Evolutionary conservation across 2,113 vertebrate genomes (phyloP).

Genomic region (Fukomys damarensis): DNA sequence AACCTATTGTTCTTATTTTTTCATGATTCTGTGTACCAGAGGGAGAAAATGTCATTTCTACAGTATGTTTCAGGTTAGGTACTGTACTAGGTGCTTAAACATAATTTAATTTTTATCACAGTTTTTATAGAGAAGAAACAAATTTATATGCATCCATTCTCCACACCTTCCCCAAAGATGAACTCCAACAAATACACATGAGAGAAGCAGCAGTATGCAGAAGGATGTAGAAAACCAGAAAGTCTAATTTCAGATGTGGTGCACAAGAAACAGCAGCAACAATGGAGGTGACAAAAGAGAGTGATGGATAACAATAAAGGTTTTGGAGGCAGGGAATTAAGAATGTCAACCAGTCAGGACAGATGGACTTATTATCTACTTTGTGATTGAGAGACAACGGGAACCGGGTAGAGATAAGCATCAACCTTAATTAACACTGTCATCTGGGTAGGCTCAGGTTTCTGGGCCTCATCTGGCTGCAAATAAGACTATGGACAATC

Average conservation of each 20-base stretch:
- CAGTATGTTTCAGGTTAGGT: not conserved
- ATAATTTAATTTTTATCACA: not conserved
- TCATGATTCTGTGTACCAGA: not conserved
- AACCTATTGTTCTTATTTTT: constrained; percentile 12
- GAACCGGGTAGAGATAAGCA: not conserved
- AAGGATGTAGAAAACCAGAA: not conserved
- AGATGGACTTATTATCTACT: not conserved
- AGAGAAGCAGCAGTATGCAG: not conserved
- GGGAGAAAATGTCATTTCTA: not conserved
- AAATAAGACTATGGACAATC: not conserved
- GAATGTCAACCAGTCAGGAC: not conserved
- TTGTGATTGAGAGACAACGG: not conserved
- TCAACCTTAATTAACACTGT: not conserved
- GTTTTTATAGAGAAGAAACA: not conserved
- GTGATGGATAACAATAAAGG: not conserved
- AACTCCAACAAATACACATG: not conserved
- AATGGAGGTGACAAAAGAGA: not conserved
- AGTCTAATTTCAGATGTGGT: not conserved
- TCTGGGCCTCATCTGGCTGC: not conserved
- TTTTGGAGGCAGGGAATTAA: not conserved
- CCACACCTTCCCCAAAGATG: not conserved
- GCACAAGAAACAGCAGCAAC: not conserved
- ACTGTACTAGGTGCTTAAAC: not conserved
- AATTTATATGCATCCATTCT: not conserved
- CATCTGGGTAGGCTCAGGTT: not conserved